Conservation (phyloP, 2,888 invertebrate genomes). For the Creontiades dilutus region DNA sequence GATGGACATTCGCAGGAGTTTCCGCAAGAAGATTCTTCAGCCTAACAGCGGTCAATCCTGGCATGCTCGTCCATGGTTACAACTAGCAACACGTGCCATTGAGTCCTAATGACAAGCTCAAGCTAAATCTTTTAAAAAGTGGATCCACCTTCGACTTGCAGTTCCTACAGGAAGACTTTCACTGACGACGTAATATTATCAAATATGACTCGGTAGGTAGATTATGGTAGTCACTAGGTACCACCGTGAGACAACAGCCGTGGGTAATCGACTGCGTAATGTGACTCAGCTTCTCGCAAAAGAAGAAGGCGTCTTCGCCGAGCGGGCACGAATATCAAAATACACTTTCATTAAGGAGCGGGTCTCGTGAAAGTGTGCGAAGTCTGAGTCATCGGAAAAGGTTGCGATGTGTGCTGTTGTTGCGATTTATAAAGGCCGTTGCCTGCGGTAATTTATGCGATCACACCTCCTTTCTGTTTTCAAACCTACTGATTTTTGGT, state of each 20-base stretch:
- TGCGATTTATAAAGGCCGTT: no score
- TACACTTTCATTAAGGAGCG: neutral
- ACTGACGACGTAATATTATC: constrained; percentile 25
- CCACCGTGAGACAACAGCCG: neutral
- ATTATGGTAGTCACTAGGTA: neutral
- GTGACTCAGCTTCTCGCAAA: neutral
- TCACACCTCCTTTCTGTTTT: no score
- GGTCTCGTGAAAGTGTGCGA: neutral
- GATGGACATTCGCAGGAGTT: no score
- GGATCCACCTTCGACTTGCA: neutral
- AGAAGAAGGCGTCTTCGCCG: neutral
- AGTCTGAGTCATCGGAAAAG: constrained; percentile 29
- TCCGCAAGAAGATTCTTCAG: no score
- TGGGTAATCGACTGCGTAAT: constrained; percentile 25
- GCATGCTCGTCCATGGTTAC: no score
- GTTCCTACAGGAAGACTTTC: neutral
- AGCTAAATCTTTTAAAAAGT: no score
- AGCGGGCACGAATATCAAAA: neutral
- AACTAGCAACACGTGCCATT: no score
- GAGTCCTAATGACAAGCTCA: no score
- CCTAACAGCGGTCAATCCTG: no score
- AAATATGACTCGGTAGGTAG: neutral
- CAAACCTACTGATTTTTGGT: no score
- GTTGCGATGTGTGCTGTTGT: neutral
- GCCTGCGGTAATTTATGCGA: no score